These are phyloP conservation scores for Linurgus olivaceus DNA, from an alignment of 2,797 vertebrate genomes.

Conservation along the genomic window DNA sequence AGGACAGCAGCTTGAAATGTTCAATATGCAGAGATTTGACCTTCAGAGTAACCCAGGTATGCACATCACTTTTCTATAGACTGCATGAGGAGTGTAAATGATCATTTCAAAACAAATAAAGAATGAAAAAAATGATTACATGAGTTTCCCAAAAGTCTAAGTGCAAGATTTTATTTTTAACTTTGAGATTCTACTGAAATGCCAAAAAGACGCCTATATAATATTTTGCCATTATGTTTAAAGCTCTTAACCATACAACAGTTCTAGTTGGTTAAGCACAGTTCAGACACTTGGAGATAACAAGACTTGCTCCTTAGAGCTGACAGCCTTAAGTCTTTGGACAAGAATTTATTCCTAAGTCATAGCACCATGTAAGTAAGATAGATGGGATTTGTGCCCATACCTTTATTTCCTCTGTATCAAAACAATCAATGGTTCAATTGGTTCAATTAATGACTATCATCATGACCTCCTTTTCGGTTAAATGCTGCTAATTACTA, in stretches of 20 bases:
- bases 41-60: conserved; percentile 24
- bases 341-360: background rate
- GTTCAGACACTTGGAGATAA: background rate
- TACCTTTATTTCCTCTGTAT: background rate
- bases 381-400: background rate
- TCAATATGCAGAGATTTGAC: conserved; percentile 1
- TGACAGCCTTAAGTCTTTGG: background rate
- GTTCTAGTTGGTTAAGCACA: background rate
- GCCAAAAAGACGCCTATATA: background rate
- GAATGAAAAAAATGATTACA: background rate
- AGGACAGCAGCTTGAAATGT: conserved; percentile 27
- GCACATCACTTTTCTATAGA: background rate
- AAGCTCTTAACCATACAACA: background rate
- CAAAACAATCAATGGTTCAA: background rate
- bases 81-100: background rate
- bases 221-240: background rate
- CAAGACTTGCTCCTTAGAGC: background rate
- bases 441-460: background rate
- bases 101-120: background rate
- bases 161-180: background rate
- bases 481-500: background rate
- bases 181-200: background rate
- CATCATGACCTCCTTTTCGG: background rate
- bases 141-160: background rate
- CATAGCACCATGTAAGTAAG: background rate